A percentile compares a stretch with the other conserved stretches of the same genome.
Conservation (phyloP, 1,140 invertebrate genomes). For the Spodoptera frugiperda region DNA sequence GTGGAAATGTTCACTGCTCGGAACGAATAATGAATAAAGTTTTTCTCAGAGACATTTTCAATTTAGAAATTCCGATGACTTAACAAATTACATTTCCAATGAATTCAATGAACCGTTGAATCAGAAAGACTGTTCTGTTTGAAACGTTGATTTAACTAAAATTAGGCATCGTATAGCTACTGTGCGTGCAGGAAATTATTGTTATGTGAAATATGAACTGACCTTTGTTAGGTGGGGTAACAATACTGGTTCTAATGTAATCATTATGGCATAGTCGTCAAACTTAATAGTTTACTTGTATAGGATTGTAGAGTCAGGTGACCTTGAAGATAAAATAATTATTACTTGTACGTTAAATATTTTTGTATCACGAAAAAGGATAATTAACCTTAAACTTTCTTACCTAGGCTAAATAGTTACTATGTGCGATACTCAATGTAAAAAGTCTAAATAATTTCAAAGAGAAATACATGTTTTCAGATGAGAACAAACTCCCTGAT, state of each 20-base stretch:
- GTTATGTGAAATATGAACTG: slow-evolving; percentile 30
- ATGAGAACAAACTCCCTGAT: not conserved
- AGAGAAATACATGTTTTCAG: too few relatives aligned
- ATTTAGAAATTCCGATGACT: not conserved
- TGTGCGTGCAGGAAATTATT: slow-evolving; percentile 30
- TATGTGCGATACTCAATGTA: not conserved
- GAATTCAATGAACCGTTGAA: slow-evolving; percentile 4
- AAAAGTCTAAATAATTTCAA: not conserved
- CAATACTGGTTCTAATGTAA: not conserved
- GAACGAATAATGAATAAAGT: not conserved
- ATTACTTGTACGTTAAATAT: not conserved
- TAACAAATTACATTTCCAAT: not conserved
- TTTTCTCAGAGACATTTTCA: not conserved
- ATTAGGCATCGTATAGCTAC: not conserved
- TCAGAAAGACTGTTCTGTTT: slow-evolving; percentile 3
- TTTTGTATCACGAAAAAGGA: not conserved
- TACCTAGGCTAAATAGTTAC: not conserved
- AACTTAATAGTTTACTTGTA: not conserved
- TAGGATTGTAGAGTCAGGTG: not conserved
- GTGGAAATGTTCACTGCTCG: not conserved
- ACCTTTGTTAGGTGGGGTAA: slow-evolving; percentile 16
- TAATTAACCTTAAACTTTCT: not conserved
- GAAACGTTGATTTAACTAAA: slow-evolving; percentile 11
- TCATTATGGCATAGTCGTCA: slow-evolving; percentile 4
- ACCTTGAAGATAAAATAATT: slow-evolving; percentile 3